Evolutionary conservation across 2,888 invertebrate genomes (phyloP), one percentile per base, ranked within the genome.

Genomic region (Campoplex capitator): DNA sequence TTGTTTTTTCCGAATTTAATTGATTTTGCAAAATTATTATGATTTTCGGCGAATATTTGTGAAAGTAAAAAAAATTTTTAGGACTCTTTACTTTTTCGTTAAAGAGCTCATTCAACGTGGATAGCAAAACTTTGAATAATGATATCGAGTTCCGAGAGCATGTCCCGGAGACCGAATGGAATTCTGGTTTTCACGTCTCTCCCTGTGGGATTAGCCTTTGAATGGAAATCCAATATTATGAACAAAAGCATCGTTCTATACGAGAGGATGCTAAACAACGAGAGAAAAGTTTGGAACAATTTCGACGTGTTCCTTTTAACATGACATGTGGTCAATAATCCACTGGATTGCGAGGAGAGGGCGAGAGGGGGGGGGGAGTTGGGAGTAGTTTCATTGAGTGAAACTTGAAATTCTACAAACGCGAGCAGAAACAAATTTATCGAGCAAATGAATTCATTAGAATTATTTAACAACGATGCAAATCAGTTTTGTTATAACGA

Each of bases 271-370:
- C 67, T n/a, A 67, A 67, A 67, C 38, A 67, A 67, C 42, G 67
- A 42, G 67, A 38, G 67, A 67, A 67, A 67, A 67, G 38, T 67
- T 67, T 67, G 67, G 67, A 38, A 67, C 35, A 67, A 67, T 67
- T 67, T 42, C 38, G 58, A 58, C 38, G 42, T 67, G 42, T 67
- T 42, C 54, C 32, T 73, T 18, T 51, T 38, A 38, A 54, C 35
- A 51, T 32, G 54, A 51, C 35, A 73, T n/a, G 35, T 73, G 54
- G n/a, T 23, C 54, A 73, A 73, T 73, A 54, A 58, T 58, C 28
- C 9, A 58, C 13, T 58, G 23, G 11, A 8, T 1, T 13, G 58
- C 1, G 58, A 23, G 56, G n/a, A n/a, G 48, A 32, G 9, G 35
- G 16, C 38, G 6, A 38, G 6, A n/a, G n/a, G 38, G 6, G 18